Evolutionary conservation across 2,113 vertebrate genomes (phyloP).

Genomic region (Odocoileus virginianus): DNA sequence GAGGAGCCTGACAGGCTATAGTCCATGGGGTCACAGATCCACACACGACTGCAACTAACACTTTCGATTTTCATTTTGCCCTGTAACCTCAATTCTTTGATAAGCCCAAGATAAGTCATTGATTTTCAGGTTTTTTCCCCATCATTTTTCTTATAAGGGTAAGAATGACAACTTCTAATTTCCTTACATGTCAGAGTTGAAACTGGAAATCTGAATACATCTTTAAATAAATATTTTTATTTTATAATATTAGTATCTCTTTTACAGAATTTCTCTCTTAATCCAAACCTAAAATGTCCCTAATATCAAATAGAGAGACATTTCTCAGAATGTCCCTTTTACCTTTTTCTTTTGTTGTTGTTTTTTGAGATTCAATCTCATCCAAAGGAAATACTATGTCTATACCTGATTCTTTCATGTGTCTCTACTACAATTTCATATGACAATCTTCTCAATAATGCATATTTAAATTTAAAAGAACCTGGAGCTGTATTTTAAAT

Average conservation of each 20-base stretch:
- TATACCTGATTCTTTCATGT: not conserved
- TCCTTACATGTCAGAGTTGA: not conserved
- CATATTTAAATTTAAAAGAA: not conserved
- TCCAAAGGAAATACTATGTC: not conserved
- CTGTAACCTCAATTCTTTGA: not conserved
- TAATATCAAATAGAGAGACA: not conserved
- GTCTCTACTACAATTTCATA: not conserved
- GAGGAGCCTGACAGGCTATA: not conserved
- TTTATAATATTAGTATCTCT: not conserved
- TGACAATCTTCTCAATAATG: not conserved
- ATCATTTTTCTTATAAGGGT: not conserved
- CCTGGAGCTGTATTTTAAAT: not conserved
- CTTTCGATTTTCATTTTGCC: not conserved
- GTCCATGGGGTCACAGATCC: fast-evolving
- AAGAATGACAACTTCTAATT: not conserved
- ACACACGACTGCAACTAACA: not conserved
- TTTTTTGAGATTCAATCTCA: not conserved
- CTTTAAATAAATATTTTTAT: not conserved
- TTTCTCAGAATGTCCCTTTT: not conserved
- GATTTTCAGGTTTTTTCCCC: not conserved
- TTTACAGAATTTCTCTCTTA: not conserved
- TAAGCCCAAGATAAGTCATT: not conserved
- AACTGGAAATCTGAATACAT: not conserved
- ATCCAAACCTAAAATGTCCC: not conserved
- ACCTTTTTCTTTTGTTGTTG: not conserved